These are phyloP conservation scores for Pelodiscus sinensis DNA, from an alignment of 2,113 vertebrate species.

Conservation along the genomic window DNA sequence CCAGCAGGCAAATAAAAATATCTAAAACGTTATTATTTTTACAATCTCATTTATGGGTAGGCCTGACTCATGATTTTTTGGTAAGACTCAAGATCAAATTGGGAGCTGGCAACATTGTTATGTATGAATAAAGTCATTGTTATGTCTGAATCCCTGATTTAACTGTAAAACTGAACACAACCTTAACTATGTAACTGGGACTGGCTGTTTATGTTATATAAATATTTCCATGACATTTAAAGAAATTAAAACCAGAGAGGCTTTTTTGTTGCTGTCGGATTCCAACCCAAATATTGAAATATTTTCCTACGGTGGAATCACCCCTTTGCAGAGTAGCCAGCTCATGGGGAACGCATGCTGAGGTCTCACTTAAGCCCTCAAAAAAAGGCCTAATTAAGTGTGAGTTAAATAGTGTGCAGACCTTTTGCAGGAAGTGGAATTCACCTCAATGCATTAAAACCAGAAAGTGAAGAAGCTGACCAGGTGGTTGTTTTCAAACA, in stretches of 20 bases:
- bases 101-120: neutral
- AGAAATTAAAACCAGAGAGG: neutral
- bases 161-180: neutral
- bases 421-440: no score
- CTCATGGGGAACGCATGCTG: neutral
- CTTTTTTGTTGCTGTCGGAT: neutral
- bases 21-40: no score
- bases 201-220: neutral
- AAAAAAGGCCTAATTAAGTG: neutral
- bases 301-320: neutral
- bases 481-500: neutral
- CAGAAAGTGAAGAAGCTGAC: neutral
- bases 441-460: no score
- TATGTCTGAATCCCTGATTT: neutral
- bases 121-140: neutral
- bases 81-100: neutral
- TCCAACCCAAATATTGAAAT: neutral
- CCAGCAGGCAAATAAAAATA: no score
- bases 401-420: neutral
- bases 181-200: neutral
- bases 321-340: neutral
- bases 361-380: neutral
- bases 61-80: no score
- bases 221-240: neutral
- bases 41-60: no score